Evolutionary conservation across 2,797 vertebrate species (phyloP).

Genomic region (Pteronotus mesoamericanus): DNA sequence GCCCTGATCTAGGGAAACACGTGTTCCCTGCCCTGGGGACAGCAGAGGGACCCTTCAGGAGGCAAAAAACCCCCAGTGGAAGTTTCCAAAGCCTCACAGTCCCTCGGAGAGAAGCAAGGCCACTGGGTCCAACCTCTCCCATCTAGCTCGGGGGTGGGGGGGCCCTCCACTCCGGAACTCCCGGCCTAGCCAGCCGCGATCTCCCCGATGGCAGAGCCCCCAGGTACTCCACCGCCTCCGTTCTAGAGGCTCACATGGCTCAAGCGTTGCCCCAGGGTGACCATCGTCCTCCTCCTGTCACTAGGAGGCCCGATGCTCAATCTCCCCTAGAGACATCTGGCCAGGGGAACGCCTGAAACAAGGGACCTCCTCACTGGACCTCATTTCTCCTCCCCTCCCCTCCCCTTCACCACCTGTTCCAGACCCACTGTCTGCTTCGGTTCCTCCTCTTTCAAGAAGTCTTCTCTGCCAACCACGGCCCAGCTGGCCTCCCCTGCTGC

Average conservation of each 20-base stretch:
- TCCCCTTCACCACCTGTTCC: background rate
- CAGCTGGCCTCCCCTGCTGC: background rate
- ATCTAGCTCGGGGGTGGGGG: background rate
- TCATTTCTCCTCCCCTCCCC: background rate
- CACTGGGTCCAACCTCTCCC: background rate
- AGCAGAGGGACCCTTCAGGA: background rate
- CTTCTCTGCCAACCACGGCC: background rate
- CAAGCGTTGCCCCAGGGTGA: background rate
- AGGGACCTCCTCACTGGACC: background rate
- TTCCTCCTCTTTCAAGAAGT: slow-evolving; percentile 19
- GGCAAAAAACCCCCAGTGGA: background rate
- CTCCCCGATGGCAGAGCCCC: background rate
- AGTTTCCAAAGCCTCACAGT: background rate
- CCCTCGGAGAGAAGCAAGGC: background rate
- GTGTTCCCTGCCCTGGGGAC: background rate
- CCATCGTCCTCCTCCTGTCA: background rate
- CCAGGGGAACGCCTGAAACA: background rate
- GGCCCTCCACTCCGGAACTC: background rate
- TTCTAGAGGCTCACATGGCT: background rate
- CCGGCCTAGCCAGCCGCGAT: background rate
- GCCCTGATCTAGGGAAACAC: background rate
- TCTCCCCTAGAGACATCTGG: background rate
- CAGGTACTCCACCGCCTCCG: background rate
- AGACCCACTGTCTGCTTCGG: background rate
- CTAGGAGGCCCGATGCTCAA: background rate